Percentiles rank a stretch among this genome's conserved stretches.
Conservation (phyloP, 2,113 vertebrate species). For the Heliornis fulica region DNA sequence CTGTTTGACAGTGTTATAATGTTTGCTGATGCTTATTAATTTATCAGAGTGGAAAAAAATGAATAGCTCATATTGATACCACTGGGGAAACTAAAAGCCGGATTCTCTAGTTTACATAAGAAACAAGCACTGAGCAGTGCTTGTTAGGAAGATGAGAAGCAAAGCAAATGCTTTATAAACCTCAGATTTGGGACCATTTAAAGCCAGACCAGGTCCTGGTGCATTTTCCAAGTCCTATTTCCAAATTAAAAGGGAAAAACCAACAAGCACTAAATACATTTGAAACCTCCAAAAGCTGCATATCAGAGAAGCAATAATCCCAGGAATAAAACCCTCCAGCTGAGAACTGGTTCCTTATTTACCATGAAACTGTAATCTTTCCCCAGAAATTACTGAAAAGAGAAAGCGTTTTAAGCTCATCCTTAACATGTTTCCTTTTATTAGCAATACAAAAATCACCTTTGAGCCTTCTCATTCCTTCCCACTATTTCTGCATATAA, state of each 20-base stretch:
- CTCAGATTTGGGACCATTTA: background rate
- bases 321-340: background rate
- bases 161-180: background rate
- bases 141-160: background rate
- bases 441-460: slow-evolving; percentile 27
- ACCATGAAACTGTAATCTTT: slow-evolving; percentile 36
- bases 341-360: slow-evolving; percentile 31
- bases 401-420: slow-evolving; percentile 34
- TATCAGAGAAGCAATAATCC: background rate
- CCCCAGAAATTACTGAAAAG: slow-evolving; percentile 31
- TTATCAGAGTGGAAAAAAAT: slow-evolving; percentile 46
- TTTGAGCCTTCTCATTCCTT: slow-evolving; percentile 30
- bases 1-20: slow-evolving; percentile 34
- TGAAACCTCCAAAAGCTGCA: background rate
- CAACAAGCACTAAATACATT: background rate
- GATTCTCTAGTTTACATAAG: background rate
- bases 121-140: background rate
- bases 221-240: background rate
- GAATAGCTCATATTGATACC: slow-evolving; percentile 26
- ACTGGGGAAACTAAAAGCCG: slow-evolving; percentile 15
- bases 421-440: slow-evolving; percentile 27
- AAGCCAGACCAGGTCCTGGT: background rate
- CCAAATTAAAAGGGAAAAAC: background rate
- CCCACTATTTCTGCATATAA: background rate
- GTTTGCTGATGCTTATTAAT: slow-evolving; percentile 65